phyloP scores from a whole-genome alignment of 2,113 vertebrate genomes.

The Leptobrachium leishanense region DNA sequence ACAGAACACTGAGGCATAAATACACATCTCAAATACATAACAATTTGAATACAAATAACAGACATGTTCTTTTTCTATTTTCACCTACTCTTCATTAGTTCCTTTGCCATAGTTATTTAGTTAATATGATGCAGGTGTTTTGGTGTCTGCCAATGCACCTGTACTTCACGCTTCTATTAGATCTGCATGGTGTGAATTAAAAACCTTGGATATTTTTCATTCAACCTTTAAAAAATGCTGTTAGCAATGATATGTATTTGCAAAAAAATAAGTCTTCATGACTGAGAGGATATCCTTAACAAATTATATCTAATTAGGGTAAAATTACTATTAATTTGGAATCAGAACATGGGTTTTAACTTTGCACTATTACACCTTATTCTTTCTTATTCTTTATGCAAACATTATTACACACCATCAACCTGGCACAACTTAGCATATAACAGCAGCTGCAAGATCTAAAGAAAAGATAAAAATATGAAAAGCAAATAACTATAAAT shows the following conservation, averaged over 20 bases:
- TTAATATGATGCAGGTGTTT: slow-evolving; percentile 84
- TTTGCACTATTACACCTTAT: slow-evolving; percentile 67
- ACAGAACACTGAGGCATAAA: no score
- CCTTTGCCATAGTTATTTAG: slow-evolving; percentile 58
- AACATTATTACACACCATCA: slow-evolving; percentile 70
- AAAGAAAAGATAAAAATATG: slow-evolving; percentile 63
- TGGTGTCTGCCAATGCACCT: slow-evolving; percentile 72
- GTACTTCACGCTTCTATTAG: slow-evolving; percentile 65
- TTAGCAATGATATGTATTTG: slow-evolving; percentile 69
- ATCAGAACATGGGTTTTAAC: slow-evolving; percentile 67
- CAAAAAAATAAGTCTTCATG: slow-evolving; percentile 69
- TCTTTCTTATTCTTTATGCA: slow-evolving; percentile 76
- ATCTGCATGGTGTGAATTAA: slow-evolving; percentile 58
- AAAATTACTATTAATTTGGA: slow-evolving; percentile 73
- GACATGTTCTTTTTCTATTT: slow-evolving; percentile 62
- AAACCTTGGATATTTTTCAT: slow-evolving; percentile 62
- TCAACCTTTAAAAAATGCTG: slow-evolving; percentile 63
- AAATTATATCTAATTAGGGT: slow-evolving; percentile 72
- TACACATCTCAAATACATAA: slow-evolving; percentile 5
- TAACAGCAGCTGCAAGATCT: slow-evolving; percentile 66
- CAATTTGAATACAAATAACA: slow-evolving; percentile 50
- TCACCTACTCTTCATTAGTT: slow-evolving; percentile 86
- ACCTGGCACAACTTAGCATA: slow-evolving; percentile 63
- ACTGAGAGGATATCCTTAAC: slow-evolving; percentile 67
- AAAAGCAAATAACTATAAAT: no score